Conservation (phyloP, 2,113 vertebrate species). For the Nerophis lumbriciformis region DNA sequence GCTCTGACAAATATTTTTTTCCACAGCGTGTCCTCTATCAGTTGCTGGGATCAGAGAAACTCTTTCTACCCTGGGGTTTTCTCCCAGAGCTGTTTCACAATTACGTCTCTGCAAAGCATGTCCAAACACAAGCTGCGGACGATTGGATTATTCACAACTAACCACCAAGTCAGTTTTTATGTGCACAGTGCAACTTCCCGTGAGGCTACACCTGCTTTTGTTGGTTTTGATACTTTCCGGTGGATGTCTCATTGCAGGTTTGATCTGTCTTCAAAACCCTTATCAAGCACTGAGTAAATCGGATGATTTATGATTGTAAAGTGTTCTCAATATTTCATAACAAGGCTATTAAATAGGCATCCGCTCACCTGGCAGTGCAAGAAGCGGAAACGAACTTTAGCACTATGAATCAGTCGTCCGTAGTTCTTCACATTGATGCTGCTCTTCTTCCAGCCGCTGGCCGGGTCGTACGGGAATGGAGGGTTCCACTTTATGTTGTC, state of each 20-base stretch:
- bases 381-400: constrained; percentile 89
- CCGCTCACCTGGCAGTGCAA: constrained; percentile 83
- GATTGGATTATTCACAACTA: constrained; percentile 51
- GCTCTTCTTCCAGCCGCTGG: constrained; percentile 76
- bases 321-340: constrained; percentile 31
- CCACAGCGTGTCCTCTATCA: constrained; percentile 57
- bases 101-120: constrained; percentile 41
- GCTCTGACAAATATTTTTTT: constrained; percentile 46
- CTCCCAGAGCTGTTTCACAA: constrained; percentile 59
- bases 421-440: constrained; percentile 84
- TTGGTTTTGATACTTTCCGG: constrained; percentile 15
- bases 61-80: constrained; percentile 51
- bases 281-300: background rate
- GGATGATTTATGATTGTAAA: constrained; percentile 10
- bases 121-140: constrained; percentile 55
- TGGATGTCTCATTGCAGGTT: constrained; percentile 47
- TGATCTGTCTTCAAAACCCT: constrained; percentile 25
- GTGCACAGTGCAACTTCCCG: constrained; percentile 51
- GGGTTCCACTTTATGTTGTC: constrained; percentile 80
- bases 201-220: constrained; percentile 29
- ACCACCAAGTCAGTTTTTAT: constrained; percentile 42
- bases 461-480: constrained; percentile 66
- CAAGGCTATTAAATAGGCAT: background rate
- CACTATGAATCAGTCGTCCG: constrained; percentile 86
- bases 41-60: constrained; percentile 50